A percentile compares a stretch with the other conserved stretches of the same genome.
Conservation (phyloP, 2,888 invertebrate genomes). For the Calliphora vomitoria region DNA sequence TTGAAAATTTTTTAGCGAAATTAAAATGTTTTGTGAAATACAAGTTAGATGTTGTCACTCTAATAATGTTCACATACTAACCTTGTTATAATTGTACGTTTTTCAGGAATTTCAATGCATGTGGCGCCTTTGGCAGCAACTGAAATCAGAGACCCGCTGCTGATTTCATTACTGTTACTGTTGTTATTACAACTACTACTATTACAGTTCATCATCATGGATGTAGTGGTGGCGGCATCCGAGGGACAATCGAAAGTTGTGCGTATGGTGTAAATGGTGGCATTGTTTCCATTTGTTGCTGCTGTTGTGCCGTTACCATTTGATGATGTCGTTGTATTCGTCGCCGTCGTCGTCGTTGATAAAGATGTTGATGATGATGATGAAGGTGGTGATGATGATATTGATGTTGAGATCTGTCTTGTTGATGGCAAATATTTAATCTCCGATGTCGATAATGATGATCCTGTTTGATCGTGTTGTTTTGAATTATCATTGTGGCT, state of each 20-base stretch:
- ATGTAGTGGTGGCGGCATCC: slow-evolving; percentile 50
- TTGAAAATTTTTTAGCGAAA: too few species aligned
- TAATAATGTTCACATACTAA: slow-evolving; percentile 49
- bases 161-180: slow-evolving; percentile 75
- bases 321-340: slow-evolving; percentile 34
- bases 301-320: slow-evolving; percentile 55
- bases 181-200: slow-evolving; percentile 16
- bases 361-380: slow-evolving; percentile 30
- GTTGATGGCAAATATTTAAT: slow-evolving; percentile 74
- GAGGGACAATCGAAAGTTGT: slow-evolving; percentile 69
- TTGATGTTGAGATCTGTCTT: slow-evolving; percentile 68
- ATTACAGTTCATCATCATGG: slow-evolving; percentile 34
- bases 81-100: slow-evolving; percentile 80
- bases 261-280: slow-evolving; percentile 67
- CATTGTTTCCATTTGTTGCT: slow-evolving; percentile 63
- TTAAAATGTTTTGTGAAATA: too few species aligned
- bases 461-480: slow-evolving; percentile 77
- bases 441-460: slow-evolving; percentile 39
- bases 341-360: slow-evolving; percentile 54
- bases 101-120: slow-evolving; percentile 78
- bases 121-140: slow-evolving; percentile 71
- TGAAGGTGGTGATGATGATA: slow-evolving; percentile 36
- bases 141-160: slow-evolving; percentile 76
- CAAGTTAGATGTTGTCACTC: too few species aligned
- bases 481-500: slow-evolving; percentile 76